Evolutionary conservation across 2,113 vertebrate genomes (phyloP).

Genomic region (Melanocharis versteri): DNA sequence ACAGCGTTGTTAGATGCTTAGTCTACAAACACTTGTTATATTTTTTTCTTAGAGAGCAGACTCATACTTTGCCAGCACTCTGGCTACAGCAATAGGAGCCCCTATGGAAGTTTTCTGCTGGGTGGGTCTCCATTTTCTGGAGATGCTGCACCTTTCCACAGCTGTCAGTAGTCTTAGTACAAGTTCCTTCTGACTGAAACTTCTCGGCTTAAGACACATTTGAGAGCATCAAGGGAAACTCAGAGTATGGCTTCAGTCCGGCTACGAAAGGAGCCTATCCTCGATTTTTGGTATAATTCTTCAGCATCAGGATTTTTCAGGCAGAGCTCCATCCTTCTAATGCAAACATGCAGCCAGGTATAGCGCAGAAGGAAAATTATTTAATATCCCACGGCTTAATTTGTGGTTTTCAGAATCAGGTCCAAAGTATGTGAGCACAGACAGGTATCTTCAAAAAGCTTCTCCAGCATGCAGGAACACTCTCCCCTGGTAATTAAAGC

Average conservation of each 20-base stretch:
- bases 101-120: not conserved
- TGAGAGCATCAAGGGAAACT: not conserved
- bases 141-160: not conserved
- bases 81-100: not conserved
- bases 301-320: not conserved
- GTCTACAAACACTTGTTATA: not conserved
- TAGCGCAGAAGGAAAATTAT: not conserved
- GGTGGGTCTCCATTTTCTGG: not conserved
- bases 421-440: not conserved
- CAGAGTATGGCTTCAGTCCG: accelerated
- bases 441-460: not conserved
- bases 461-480: not conserved
- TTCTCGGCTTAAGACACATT: not conserved
- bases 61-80: not conserved
- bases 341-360: not conserved
- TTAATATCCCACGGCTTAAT: not conserved
- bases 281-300: not conserved
- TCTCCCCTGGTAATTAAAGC: not conserved
- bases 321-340: not conserved
- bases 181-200: not conserved
- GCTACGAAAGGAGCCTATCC: not conserved
- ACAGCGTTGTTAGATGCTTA: not conserved
- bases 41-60: not conserved
- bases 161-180: not conserved
- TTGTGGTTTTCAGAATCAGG: not conserved